Base-by-base conservation (phyloP, 2,888 invertebrate genomes). In the Blastobasis lacticolella region DNA sequence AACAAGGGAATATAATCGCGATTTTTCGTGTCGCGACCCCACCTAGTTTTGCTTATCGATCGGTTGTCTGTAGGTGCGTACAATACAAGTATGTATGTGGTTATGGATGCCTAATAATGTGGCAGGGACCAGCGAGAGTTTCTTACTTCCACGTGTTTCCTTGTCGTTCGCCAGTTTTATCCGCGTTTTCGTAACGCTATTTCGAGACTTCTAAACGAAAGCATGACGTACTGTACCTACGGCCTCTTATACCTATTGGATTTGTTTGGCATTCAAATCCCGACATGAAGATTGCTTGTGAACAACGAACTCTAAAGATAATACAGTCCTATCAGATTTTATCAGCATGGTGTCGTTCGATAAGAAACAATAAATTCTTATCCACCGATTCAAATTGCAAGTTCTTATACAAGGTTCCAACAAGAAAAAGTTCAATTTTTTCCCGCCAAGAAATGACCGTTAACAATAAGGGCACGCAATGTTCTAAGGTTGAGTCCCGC, bases 401-500 rank as follows among this genome's bases (percentile, higher is more conserved):
- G n/a, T n/a, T n/a, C n/a, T n/a, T n/a, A n/a, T n/a, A n/a, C n/a
- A n/a, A n/a, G n/a, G n/a, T n/a, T n/a, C n/a, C n/a, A n/a, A n/a
- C n/a, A n/a, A 23, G 23, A 23, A 23, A 23, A 10, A 40, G 9
- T 48, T 38, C 45, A 37, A 50, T 50, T 46, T 53, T 45, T 56
- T 61, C 64, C 58, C 66, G 67, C 67, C 60, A 54, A 54, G 58
- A 60, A 62, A 63, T 69, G 63, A 66, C 75, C 78, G 81, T 80
- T 81, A 72, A 49, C 57, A 59, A 69, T 60, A 67, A 66, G 67
- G 75, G 72, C 59, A 69, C 67, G 71, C 72, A 62, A 71, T 63
- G 54, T 71, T 75, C 71, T 70, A 69, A 70, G 71, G 66, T 62
- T 63, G 54, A 54, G 58, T 53, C 51, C 54, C 56, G 79, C 80